A percentile compares a stretch with the other conserved stretches of the same genome.
Conservation (phyloP, 2,888 invertebrate species). For the Hirudinaria manillensis region DNA sequence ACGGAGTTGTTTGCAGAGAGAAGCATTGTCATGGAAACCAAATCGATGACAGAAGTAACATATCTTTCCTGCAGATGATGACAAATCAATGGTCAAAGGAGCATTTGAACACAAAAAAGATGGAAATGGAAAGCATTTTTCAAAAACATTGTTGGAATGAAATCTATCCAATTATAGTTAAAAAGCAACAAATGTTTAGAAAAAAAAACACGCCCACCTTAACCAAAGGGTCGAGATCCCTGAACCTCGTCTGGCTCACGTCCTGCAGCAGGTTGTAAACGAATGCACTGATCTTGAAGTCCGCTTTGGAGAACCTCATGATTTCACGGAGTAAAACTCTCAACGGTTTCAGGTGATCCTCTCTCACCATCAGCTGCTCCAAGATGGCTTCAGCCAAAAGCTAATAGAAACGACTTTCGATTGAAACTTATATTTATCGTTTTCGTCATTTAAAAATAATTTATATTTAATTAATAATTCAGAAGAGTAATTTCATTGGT, state of each 20-base stretch:
- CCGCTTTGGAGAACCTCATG: slow-evolving; percentile 74
- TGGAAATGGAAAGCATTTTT: not conserved
- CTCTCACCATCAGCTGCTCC: slow-evolving; percentile 70
- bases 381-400: slow-evolving; percentile 58
- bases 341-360: slow-evolving; percentile 81
- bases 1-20: slow-evolving; percentile 67
- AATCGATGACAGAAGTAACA: slow-evolving; percentile 74
- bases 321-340: slow-evolving; percentile 81
- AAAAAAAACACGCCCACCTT: slow-evolving; percentile 43
- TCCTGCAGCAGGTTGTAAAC: slow-evolving; percentile 69
- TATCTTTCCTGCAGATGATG: slow-evolving; percentile 63
- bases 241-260: slow-evolving; percentile 46
- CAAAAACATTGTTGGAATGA: too few relatives aligned
- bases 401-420: slow-evolving; percentile 41
- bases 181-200: too few relatives aligned
- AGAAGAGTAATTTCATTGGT: too few relatives aligned
- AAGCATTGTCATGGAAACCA: slow-evolving; percentile 77
- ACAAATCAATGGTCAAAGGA: slow-evolving; percentile 42
- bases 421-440: not conserved
- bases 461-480: too few relatives aligned
- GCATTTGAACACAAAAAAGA: not conserved
- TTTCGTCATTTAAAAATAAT: too few relatives aligned
- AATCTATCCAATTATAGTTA: too few relatives aligned
- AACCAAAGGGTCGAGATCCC: slow-evolving; percentile 49
- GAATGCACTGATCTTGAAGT: slow-evolving; percentile 72